phyloP scores from a whole-genome alignment of 2,888 invertebrate species.

The Amiota mariae region DNA sequence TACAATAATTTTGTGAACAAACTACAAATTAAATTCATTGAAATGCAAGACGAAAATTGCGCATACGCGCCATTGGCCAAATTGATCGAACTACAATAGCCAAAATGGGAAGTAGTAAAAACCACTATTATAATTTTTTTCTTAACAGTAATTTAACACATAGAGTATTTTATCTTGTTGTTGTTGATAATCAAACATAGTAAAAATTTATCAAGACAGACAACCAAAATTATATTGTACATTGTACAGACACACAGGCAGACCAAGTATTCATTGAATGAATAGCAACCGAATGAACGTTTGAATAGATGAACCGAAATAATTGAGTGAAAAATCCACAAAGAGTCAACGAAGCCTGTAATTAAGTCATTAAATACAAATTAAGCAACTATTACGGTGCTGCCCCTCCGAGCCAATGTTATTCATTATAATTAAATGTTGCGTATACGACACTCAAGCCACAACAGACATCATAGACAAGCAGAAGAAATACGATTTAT shows the following conservation, averaged over 20 bases:
- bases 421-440: constrained; percentile 18
- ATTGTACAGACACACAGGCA: too few relatives aligned
- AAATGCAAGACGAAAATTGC: constrained; percentile 37
- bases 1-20: background rate
- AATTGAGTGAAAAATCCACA: constrained; percentile 3
- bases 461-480: too few relatives aligned
- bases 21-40: constrained; percentile 1
- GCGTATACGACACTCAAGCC: constrained; percentile 12
- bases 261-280: background rate
- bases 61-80: constrained; percentile 46
- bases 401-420: background rate
- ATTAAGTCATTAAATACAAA: constrained; percentile 65
- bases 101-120: background rate
- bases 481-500: too few relatives aligned
- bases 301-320: background rate
- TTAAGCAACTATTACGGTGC: constrained; percentile 51
- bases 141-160: constrained; percentile 7
- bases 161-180: background rate
- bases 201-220: background rate
- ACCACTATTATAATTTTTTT: background rate
- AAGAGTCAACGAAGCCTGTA: constrained; percentile 27
- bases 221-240: background rate
- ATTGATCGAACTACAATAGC: background rate
- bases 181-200: background rate
- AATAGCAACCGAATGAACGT: background rate